Percentiles rank a stretch among this genome's conserved stretches.
Evolutionary conservation across 2,113 vertebrate genomes (phyloP).

Genomic region (Apteryx mantelli): DNA sequence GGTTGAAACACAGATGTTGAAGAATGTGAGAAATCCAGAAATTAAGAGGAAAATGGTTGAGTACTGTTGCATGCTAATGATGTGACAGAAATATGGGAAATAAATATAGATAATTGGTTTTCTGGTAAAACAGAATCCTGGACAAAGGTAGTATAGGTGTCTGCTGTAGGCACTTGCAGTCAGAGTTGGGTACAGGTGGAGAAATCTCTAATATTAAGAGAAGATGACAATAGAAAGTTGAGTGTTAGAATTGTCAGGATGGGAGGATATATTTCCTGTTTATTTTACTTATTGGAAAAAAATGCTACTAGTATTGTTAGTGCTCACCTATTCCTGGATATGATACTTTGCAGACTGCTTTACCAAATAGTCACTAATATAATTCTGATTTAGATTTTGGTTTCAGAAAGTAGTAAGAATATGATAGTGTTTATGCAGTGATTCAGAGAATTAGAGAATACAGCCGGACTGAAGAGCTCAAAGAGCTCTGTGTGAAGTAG

Average conservation of each 20-base stretch:
- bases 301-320: not conserved
- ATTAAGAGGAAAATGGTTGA: not conserved
- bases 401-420: not conserved
- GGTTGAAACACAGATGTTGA: not conserved
- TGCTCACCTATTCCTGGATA: not conserved
- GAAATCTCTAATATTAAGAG: not conserved
- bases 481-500: not conserved
- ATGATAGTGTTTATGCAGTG: not conserved
- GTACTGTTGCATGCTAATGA: not conserved
- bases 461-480: not conserved
- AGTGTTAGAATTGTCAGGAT: not conserved
- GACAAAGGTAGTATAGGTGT: not conserved
- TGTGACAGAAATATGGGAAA: not conserved
- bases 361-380: not conserved
- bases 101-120: not conserved
- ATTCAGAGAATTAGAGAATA: not conserved
- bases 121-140: not conserved
- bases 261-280: not conserved
- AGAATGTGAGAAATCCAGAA: not conserved
- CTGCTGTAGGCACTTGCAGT: not conserved
- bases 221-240: not conserved
- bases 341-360: not conserved
- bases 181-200: not conserved
- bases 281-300: not conserved
- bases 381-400: not conserved